phyloP scores from a whole-genome alignment of 2,797 vertebrate species.

The Gobionotothen gibberifrons region DNA sequence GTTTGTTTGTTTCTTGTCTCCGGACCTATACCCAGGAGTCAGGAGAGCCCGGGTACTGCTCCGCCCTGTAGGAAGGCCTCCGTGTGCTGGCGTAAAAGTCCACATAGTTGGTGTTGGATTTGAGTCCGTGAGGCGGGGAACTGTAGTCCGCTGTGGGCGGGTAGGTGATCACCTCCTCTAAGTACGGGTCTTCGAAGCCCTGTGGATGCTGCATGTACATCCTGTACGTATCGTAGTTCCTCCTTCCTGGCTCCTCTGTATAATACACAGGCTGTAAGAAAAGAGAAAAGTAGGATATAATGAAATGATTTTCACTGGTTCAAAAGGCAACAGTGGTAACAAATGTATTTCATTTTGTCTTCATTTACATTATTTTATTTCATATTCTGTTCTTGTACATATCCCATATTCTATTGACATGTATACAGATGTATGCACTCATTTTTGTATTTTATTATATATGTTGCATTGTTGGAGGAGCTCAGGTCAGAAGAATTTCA shows the following conservation, averaged over 20 bases:
- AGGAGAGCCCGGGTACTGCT: constrained; percentile 97
- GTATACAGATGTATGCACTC: too few species aligned
- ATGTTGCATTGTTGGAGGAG: too few species aligned
- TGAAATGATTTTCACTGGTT: not conserved
- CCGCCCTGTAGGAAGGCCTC: constrained; percentile 92
- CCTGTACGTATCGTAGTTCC: constrained; percentile 94
- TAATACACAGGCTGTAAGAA: constrained; percentile 90
- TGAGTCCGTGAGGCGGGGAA: constrained; percentile 91
- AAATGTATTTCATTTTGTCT: not conserved
- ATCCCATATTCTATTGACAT: too few species aligned
- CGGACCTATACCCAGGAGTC: constrained; percentile 97
- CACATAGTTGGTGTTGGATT: constrained; percentile 93
- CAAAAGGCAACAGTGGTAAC: not conserved
- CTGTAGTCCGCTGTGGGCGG: constrained; percentile 90
- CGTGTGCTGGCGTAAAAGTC: constrained; percentile 97
- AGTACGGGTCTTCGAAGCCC: constrained; percentile 93
- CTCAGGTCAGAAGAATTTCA: too few species aligned
- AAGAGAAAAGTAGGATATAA: not conserved
- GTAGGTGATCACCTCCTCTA: constrained; percentile 93
- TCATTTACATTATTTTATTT: too few species aligned
- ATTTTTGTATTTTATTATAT: too few species aligned
- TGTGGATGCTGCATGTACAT: constrained; percentile 95
- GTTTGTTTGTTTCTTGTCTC: constrained; percentile 28
- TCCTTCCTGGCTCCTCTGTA: constrained; percentile 88
- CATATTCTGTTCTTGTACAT: too few species aligned